Evolutionary conservation across 2,113 vertebrate genomes (phyloP), one percentile per base, ranked within the genome.

Genomic region (Oplegnathus fasciatus): DNA sequence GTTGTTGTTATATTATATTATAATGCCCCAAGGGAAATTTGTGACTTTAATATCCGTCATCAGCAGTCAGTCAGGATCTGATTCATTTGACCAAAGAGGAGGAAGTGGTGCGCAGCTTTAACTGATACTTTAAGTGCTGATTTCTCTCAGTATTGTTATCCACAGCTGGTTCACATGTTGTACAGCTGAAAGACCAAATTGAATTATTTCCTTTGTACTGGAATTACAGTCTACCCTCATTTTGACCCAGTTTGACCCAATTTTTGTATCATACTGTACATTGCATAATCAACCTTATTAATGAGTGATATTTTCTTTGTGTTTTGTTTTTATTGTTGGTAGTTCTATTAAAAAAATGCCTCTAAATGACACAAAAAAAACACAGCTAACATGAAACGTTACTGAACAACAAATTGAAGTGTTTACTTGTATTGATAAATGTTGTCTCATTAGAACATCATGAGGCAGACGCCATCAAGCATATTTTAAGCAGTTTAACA

Each of bases 401-500:
- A 34, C 11, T 6, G 2, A 26, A 46, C n/a, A 9, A 28, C 34
- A 30, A 48, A 55, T 32, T 1, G 1, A 34, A 32, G 26, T 50
- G 11, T 37, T 26, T 0, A 1, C n/a, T 68, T 28, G 8, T 20
- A 1, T 6, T 11, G 22, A 68, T 20, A 20, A 65, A 65, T 9
- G 44, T 46, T 28, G 64, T 30, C 28, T 50, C 11, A 26, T 26
- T 55, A 2, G 24, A 26, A 24, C 26, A 2, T 60, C 37, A 9
- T 8, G 48, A 65, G 54, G 32, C 24, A 32, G 52, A 67, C 32
- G 24, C 66, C 58, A 74, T 24, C 9, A 6, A 71, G 37, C 78
- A 65, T 9, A 17, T 40, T 82, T 72, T 28, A 34, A 60, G 44
- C 14, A n/a, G 44, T 67, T 75, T n/a, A 84, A 81, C 82, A 70